Evolutionary conservation across 2,113 vertebrate genomes (phyloP).

Genomic region (Enhydra lutris): DNA sequence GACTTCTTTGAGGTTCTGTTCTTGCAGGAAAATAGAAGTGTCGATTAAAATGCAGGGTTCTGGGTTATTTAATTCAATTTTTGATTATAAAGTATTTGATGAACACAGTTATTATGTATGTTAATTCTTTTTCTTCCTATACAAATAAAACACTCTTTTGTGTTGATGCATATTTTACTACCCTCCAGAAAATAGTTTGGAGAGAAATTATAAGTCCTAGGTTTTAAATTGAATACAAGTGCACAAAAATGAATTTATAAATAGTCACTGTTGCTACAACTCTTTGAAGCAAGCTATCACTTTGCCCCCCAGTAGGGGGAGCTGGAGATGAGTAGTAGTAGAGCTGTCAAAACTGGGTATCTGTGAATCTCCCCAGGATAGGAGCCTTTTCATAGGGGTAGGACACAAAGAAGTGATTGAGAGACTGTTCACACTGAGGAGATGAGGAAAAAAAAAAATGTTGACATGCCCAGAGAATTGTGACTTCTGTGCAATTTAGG

Average conservation of each 20-base stretch:
- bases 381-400: neutral
- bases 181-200: neutral
- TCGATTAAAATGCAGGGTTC: neutral
- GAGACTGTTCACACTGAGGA: neutral
- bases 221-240: neutral
- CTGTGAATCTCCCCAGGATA: too few relatives aligned
- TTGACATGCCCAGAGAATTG: neutral
- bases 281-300: neutral
- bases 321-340: neutral
- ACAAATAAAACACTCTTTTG: neutral
- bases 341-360: neutral
- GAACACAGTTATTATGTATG: neutral
- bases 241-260: neutral
- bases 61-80: neutral
- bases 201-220: neutral
- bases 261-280: neutral
- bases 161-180: neutral
- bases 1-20: neutral
- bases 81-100: neutral
- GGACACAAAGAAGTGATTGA: neutral
- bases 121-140: neutral
- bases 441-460: too few relatives aligned
- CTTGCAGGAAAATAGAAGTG: neutral
- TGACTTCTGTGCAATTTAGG: neutral
- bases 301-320: constrained; percentile 59